Evolutionary conservation across 2,888 invertebrate genomes (phyloP), one percentile per base, ranked within the genome.

Genomic region (Oxycera nigricornis): DNA sequence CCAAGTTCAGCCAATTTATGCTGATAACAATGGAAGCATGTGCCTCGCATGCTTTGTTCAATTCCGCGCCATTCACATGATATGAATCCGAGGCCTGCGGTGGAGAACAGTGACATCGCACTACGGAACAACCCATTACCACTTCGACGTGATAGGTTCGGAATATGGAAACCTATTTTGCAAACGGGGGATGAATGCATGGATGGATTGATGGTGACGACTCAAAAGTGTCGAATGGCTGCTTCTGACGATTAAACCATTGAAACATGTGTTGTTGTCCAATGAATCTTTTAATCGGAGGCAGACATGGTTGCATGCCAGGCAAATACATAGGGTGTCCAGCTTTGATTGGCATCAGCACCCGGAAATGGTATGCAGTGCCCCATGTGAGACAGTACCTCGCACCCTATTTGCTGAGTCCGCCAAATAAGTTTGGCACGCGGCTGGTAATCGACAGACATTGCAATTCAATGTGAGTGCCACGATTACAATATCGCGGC

Each of bases 1-100:
- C 65, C 24, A 65, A 65, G 65, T 65, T 65, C 65, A 41, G 11
- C 24, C 65, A 65, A 65, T 65, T 65, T 65, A 65, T 41, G 65
- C 11, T 35, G 24, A 39, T 41, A 26, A 9, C 20, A 61, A 46
- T 46, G 11, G 46, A n/a, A n/a, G n/a, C 24, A 24, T 14, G 65
- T 65, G 35, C 41, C 65, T 39, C 65, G 24, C 20, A n/a, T 11
- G 65, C 65, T 65, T 65, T 65, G 65, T 65, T 41, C 26, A 65
- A 65, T 65, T 65, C 65, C 65, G 65, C 65, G 35, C 62, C 4
- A 55, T 11, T 31, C 39, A 65, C 26, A 65, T 55, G 46, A 50
- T 22, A 55, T 22, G 17, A 17, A 55, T 55, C 11, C 17, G 17
- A 55, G 17, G 55, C 9, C 55, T 24, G 17, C 11, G 17, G 17